Evolutionary conservation across 1,140 invertebrate species (phyloP), one percentile per base, ranked within the genome.

Genomic region (Oscheius sp.): DNA sequence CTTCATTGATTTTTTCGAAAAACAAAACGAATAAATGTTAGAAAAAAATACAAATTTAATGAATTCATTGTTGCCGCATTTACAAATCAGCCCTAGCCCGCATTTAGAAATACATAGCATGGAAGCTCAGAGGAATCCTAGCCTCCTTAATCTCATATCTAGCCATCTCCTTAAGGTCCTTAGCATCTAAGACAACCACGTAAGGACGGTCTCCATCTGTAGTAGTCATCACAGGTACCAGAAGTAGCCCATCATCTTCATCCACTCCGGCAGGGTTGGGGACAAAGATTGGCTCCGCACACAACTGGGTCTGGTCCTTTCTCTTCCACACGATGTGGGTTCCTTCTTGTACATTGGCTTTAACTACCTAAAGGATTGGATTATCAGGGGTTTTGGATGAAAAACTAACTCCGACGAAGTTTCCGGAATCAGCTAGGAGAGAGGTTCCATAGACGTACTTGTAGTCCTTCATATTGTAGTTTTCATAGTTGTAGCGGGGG

Each of bases 171-270:
- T 35, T 66, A 28, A 66, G 38, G 34, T 31, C 55, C 38, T 72
- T 74, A 15, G 73, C 67, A 38, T 74, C 62, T 0, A 74, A 34
- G 28, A 74, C 36, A n/a, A 74, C 34, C 1, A 74, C 67, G 38
- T 72, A 74, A 1, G 73, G 67, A 23, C 38, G 65, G 10, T 68
- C 38, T 3, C 34, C 46, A 2, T 64, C 65, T 10, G 4, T 20
- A n/a, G 58, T 68, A 20, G 67, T 62, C 65, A 74, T 68, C 1
- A 74, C 34, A 59, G 73, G 73, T 18, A 61, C 42, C 4, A 74
- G 34, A 1, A 75, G 46, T 3, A 68, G 31, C 31, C 83, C 83
- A 35, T 84, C 83, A 74, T 84, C 83, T 68, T 84, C 83, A 20
- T 64, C 67, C 7, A 52, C 68, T 0, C 75, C 77, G 28, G 77